Conservation (phyloP, 2,113 vertebrate genomes). For the Gorilla gorilla region DNA sequence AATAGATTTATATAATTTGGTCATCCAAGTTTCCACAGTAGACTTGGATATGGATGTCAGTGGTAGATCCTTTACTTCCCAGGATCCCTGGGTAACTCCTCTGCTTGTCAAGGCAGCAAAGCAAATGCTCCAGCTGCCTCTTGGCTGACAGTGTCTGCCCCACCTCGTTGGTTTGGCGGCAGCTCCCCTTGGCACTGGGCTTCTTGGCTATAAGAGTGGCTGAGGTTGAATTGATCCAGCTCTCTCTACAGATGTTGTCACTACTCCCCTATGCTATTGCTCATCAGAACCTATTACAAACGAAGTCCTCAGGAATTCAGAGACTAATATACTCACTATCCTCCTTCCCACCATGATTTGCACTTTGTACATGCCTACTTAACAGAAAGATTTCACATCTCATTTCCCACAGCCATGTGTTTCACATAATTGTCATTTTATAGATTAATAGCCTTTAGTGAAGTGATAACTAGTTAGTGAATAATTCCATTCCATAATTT, state of each 20-base stretch:
- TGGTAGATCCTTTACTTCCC: background rate
- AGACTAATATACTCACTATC: background rate
- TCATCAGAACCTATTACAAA: background rate
- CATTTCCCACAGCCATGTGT: background rate
- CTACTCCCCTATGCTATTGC: background rate
- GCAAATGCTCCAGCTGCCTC: background rate
- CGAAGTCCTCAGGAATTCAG: background rate
- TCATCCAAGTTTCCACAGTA: background rate
- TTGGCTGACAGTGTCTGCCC: background rate
- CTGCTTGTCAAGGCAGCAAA: background rate
- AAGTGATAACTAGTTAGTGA: background rate
- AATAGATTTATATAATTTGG: background rate
- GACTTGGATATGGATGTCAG: background rate
- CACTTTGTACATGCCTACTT: background rate
- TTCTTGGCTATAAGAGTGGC: background rate
- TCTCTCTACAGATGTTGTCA: background rate
- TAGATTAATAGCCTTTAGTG: background rate
- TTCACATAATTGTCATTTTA: constrained; percentile 3
- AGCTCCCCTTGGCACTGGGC: too few relatives aligned
- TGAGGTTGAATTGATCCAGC: background rate
- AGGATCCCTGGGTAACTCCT: background rate
- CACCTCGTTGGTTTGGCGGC: background rate
- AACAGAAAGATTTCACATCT: background rate
- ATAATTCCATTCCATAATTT: background rate
- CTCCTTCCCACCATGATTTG: background rate